Evolutionary conservation across 2,888 invertebrate genomes (phyloP).

Genomic region (Sialis fuliginosa): DNA sequence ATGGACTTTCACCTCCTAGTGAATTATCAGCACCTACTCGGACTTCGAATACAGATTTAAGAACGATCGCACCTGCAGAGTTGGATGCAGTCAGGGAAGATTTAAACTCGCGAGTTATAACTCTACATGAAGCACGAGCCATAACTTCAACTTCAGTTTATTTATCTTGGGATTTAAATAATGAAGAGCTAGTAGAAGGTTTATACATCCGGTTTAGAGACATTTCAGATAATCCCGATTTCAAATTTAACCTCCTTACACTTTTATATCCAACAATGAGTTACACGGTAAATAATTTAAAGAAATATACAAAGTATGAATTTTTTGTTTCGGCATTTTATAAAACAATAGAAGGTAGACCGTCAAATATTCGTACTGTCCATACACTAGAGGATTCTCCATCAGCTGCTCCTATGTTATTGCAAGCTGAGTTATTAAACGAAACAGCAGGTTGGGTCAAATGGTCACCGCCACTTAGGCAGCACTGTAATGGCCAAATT

Average conservation of each 20-base stretch:
- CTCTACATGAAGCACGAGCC: conserved; percentile 39
- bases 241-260: conserved; percentile 46
- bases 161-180: conserved; percentile 27
- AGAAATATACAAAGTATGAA: conserved; percentile 78
- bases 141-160: conserved; percentile 35
- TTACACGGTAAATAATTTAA: conserved; percentile 57
- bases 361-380: conserved; percentile 74
- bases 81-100: conserved; percentile 59
- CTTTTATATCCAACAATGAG: conserved; percentile 44
- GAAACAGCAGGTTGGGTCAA: conserved; percentile 63
- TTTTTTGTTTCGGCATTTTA: conserved; percentile 85
- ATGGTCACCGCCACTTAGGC: conserved; percentile 69
- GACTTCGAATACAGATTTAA: conserved; percentile 41
- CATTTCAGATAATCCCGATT: conserved; percentile 32
- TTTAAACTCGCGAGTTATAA: conserved; percentile 62
- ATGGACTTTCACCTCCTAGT: conserved; percentile 71
- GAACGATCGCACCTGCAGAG: conserved; percentile 55
- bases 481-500: conserved; percentile 52
- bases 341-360: conserved; percentile 74
- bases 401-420: conserved; percentile 60
- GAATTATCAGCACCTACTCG: conserved; percentile 53
- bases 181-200: conserved; percentile 34
- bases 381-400: conserved; percentile 79
- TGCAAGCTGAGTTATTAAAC: conserved; percentile 64
- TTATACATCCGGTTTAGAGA: conserved; percentile 48